Evolutionary conservation across 2,797 vertebrate species (phyloP).

Genomic region (Gambelia wislizenii): DNA sequence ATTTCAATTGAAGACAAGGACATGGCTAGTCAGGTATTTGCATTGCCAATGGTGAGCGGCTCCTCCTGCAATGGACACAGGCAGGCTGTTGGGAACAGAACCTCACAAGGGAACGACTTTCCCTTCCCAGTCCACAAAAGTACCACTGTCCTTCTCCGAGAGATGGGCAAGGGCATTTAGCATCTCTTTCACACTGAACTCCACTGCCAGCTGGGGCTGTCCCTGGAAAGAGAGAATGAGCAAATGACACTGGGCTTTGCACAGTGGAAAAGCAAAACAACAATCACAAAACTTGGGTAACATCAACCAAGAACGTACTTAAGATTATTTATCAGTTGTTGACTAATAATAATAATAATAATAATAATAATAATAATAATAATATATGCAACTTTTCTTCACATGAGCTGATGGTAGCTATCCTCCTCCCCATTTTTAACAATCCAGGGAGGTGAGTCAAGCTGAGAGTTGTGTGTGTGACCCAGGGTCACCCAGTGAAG

Average conservation of each 20-base stretch:
- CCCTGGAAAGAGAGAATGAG: neutral
- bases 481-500: too few relatives aligned
- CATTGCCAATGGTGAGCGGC: neutral
- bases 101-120: neutral
- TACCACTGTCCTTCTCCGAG: neutral
- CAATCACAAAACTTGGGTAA: neutral
- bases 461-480: too few relatives aligned
- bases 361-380: too few relatives aligned
- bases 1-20: neutral
- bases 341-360: too few relatives aligned
- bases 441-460: too few relatives aligned
- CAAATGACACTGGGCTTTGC: neutral
- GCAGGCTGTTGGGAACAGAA: neutral
- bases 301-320: too few relatives aligned
- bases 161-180: neutral
- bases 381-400: too few relatives aligned
- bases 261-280: neutral
- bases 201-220: neutral
- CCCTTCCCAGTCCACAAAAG: conserved; percentile 26
- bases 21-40: neutral
- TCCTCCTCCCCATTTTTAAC: too few relatives aligned
- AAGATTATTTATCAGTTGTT: too few relatives aligned
- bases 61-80: neutral
- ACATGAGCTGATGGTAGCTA: too few relatives aligned
- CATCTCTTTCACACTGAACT: neutral